phyloP scores from a whole-genome alignment of 2,888 invertebrate genomes.

The Pogonocherus hispidulus region DNA sequence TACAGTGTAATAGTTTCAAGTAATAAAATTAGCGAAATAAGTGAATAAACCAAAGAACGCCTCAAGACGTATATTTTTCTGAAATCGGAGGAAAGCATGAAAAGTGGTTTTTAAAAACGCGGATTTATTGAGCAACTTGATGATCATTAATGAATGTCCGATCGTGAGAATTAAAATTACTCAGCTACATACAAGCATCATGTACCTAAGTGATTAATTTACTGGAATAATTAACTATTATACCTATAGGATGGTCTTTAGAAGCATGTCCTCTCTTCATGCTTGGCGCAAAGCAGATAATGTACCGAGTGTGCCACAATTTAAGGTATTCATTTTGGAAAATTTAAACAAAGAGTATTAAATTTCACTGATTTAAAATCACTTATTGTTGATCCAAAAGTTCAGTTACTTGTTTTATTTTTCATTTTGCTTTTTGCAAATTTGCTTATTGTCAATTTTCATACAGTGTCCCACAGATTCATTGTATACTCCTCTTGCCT shows the following conservation, averaged over 20 bases:
- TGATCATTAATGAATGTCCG: constrained; percentile 27
- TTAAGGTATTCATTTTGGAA: too few species aligned
- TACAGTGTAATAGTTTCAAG: background rate
- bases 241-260: constrained; percentile 10
- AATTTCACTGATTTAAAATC: too few species aligned
- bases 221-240: constrained; percentile 14
- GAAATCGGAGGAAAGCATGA: constrained; percentile 4
- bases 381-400: too few species aligned
- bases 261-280: too few species aligned
- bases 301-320: too few species aligned
- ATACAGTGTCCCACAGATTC: too few species aligned
- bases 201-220: constrained; percentile 27
- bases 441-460: too few species aligned
- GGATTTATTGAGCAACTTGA: constrained; percentile 20
- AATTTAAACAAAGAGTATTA: too few species aligned
- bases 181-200: constrained; percentile 17
- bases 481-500: too few species aligned
- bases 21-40: background rate
- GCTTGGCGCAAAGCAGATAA: too few species aligned
- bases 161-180: constrained; percentile 28
- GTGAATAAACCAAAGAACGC: constrained; percentile 6
- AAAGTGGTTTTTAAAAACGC: constrained; percentile 19
- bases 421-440: too few species aligned
- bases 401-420: too few species aligned
- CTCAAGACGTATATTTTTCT: background rate